Evolutionary conservation across 1,140 invertebrate species (phyloP), one percentile per base, ranked within the genome.

Genomic region (Carcinoscorpius rotundicauda): DNA sequence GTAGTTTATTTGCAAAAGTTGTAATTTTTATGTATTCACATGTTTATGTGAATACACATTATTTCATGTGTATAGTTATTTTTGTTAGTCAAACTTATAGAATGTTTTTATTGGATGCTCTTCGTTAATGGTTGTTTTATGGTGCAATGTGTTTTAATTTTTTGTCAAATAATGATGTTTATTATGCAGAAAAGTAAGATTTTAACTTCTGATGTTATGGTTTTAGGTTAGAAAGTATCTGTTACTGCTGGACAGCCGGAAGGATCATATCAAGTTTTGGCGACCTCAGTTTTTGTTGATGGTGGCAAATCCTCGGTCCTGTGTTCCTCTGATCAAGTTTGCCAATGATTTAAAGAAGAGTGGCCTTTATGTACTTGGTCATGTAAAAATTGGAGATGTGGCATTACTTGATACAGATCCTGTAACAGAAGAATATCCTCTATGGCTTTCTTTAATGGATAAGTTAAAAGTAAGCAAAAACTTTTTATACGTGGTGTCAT

Each of bases 191-290:
- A 29, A 29, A 29, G 29, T 29, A 29, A 29, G 29, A 29, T 29
- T 29, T 29, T 29, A 29, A 29, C 29, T 29, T 29, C 29, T 29
- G 29, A 29, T 29, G 29, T 29, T 29, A 29, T 29, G 9, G 50
- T 75, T 76, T 60, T 71, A 87, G 85, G 91, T 97, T 0, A 81
- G 97, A 56, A 99, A 99, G 77, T 99, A 99, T 78, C 80, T 99
- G 4, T 76, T 99, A 0, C 84, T 99, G 75, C 77, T 99, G 72
- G 97, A 99, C 77, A 88, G 88, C 3, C 82, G 97, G 4, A 97
- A 98, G 70, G 91, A 97, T 75, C 97, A 99, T 76, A 93, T 99
- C 0, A 99, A 98, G 79, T 99, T 95, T 78, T 99, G 97, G 97
- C 79, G 97, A 50, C 97, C 97, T 1, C 97, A 99, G 80, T 91